Evolutionary conservation across 2,888 invertebrate species (phyloP), one percentile per base, ranked within the genome.

Genomic region (Lepas anatifera): DNA sequence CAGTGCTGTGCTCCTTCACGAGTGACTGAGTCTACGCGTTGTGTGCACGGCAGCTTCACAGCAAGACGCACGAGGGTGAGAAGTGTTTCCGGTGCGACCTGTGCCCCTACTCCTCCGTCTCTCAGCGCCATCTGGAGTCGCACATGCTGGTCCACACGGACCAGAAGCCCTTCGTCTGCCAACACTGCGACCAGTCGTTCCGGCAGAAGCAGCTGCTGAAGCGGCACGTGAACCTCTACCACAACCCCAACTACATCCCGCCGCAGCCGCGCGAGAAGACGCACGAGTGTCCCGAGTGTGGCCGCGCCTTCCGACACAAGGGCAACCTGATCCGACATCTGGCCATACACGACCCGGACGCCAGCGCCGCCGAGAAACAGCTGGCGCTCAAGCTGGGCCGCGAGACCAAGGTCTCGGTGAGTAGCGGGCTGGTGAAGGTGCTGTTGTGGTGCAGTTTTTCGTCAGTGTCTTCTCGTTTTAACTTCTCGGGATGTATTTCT

Each of bases 91-190:
- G 92, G 78, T 97, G 97, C 79, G 91, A 91, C 74, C 81, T 94
- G 13, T 97, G 97, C 78, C 90, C 94, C 1, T 97, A 97, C 80
- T 94, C 95, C 0, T 95, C 95, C 2, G 90, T 93, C 72, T 94
- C 94, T 0, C 87, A 90, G 72, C 88, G 95, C 2, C 95, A 95
- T 78, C 85, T 97, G 68, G 95, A 95, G 80, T 92, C 93, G 6
- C 97, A 97, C 80, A 89, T 95, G 87, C 85, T 95, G 37, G 92
- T 95, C 73, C 97, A 97, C 79, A 94, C 95, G 0, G 94, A 94
- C 78, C 89, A 94, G 79, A 96, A 96, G 78, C 96, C 97, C 0
- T 96, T 88, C 80, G 85, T 87, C 71, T 97, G 96, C 78, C 88
- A 90, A 68, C 84, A 87, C 71, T 97, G 96, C 78, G 89, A 92